A percentile compares a stretch with the other conserved stretches of the same genome.
Conservation (phyloP, 2,113 vertebrate genomes). For the Albula glossodonta region DNA sequence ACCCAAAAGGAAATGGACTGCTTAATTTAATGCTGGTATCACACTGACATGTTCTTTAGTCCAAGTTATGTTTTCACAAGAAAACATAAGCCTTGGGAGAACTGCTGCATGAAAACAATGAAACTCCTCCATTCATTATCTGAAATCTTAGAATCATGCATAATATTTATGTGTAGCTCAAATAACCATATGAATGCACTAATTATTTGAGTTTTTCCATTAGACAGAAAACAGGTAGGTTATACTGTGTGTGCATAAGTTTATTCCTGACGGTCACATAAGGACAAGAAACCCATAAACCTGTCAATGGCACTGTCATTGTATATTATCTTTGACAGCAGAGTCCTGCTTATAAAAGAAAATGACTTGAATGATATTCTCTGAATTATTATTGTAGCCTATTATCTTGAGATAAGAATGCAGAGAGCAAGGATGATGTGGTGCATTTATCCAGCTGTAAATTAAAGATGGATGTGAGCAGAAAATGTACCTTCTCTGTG, state of each 20-base stretch:
- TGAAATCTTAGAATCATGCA: not conserved
- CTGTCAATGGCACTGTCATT: not conserved
- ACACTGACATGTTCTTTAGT: no score
- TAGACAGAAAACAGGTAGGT: not conserved
- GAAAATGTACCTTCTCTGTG: not conserved
- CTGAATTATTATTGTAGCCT: not conserved
- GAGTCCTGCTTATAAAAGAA: not conserved
- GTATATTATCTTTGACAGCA: not conserved
- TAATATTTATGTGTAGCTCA: not conserved
- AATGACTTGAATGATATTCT: not conserved
- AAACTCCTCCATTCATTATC: not conserved
- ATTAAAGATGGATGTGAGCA: not conserved
- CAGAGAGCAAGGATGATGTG: not conserved
- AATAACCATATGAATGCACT: not conserved
- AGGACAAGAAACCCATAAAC: not conserved
- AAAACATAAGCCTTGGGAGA: no score
- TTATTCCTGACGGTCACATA: not conserved
- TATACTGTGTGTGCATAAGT: not conserved
- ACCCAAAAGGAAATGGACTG: not conserved
- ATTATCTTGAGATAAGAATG: not conserved
- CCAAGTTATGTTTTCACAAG: no score
- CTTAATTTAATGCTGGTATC: not conserved
- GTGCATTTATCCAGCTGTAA: not conserved
- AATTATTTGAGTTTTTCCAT: not conserved
- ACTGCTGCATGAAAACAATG: not conserved